Evolutionary conservation across 2,113 vertebrate species (phyloP).

Genomic region (Emberiza fucata): DNA sequence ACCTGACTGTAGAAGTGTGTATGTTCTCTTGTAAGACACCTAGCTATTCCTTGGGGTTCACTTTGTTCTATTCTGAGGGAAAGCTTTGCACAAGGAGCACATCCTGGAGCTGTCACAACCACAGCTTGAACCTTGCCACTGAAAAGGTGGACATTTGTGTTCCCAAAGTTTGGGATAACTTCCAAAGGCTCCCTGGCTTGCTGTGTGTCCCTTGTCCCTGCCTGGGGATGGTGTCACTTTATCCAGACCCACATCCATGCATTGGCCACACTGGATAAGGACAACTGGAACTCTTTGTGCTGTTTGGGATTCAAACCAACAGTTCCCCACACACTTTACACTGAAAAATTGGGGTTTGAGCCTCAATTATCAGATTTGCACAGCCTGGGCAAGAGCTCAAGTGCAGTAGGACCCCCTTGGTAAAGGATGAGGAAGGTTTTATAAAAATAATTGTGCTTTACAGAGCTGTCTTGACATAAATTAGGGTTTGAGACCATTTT

Average conservation of each 20-base stretch:
- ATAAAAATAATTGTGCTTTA: not conserved
- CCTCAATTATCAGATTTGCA: not conserved
- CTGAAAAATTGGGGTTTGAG: not conserved
- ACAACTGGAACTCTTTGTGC: constrained; percentile 18
- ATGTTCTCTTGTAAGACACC: not conserved
- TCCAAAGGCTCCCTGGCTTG: not conserved
- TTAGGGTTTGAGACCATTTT: not conserved
- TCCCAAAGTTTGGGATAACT: not conserved
- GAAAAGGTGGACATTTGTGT: not conserved
- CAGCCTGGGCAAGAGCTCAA: not conserved
- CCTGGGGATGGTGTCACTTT: not conserved
- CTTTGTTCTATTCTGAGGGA: not conserved
- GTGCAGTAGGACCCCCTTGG: not conserved
- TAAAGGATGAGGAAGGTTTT: not conserved
- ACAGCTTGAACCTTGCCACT: not conserved
- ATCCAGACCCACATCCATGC: not conserved
- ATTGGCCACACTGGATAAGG: not conserved
- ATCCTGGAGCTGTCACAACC: not conserved
- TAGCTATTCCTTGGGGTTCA: not conserved
- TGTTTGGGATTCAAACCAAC: not conserved
- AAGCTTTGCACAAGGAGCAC: not conserved
- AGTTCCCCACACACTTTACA: not conserved
- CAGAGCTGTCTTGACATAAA: not conserved
- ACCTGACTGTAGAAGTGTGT: not conserved
- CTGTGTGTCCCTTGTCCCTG: not conserved